Conservation (phyloP, 2,888 invertebrate genomes). For the Pollenia angustigena region DNA sequence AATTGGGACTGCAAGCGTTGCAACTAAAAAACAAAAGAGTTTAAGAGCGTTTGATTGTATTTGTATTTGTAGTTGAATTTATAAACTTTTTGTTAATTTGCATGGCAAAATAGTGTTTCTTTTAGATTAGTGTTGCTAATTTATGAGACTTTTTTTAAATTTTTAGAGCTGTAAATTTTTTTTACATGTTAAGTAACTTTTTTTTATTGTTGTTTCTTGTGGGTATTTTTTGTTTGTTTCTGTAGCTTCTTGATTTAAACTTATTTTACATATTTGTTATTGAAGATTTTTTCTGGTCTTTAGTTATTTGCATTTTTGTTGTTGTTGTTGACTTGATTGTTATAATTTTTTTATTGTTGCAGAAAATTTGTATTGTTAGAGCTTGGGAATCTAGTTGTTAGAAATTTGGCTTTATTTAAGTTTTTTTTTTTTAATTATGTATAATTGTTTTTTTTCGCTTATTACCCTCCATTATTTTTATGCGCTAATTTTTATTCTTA, state of each 20-base stretch:
- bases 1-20: no score
- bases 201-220: conserved; percentile 11
- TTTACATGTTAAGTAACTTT: conserved; percentile 44
- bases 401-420: conserved; percentile 1
- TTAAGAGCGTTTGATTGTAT: no score
- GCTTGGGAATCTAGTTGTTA: conserved; percentile 57
- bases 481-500: conserved; percentile 11
- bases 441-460: no score
- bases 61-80: background rate
- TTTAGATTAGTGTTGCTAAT: background rate
- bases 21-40: no score
- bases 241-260: conserved; percentile 14
- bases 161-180: background rate
- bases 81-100: background rate
- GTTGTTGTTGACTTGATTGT: background rate
- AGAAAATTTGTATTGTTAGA: conserved; percentile 58
- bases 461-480: background rate
- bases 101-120: background rate
- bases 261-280: background rate
- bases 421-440: background rate
- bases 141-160: conserved; percentile 5
- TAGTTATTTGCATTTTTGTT: conserved; percentile 39
- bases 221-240: background rate
- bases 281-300: background rate
- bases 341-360: conserved; percentile 54